phyloP scores from a whole-genome alignment of 2,797 vertebrate genomes.

The Gorsachius magnificus region DNA sequence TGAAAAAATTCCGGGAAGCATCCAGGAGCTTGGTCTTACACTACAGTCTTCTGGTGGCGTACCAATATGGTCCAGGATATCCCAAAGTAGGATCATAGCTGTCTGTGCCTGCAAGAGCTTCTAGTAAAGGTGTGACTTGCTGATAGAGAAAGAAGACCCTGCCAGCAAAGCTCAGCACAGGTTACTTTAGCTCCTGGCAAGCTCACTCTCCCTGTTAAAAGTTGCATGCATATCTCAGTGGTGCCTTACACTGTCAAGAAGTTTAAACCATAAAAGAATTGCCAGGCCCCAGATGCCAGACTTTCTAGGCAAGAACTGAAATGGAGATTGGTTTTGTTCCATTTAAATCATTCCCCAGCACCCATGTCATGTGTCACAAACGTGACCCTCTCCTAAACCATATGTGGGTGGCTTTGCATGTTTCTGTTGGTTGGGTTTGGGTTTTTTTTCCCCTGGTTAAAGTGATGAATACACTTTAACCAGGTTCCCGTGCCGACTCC shows the following conservation, averaged over 20 bases:
- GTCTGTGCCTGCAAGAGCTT: background rate
- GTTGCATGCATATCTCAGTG: background rate
- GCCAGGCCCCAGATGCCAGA: background rate
- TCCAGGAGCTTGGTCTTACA: background rate
- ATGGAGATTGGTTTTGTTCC: background rate
- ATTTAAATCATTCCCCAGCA: background rate
- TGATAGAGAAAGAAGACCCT: background rate
- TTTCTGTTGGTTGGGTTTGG: background rate
- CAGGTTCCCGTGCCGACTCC: background rate
- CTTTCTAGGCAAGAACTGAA: background rate
- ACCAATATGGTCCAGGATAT: background rate
- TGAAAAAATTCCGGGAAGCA: background rate
- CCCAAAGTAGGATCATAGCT: background rate
- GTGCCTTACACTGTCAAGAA: background rate
- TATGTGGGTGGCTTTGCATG: background rate
- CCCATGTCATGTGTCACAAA: background rate
- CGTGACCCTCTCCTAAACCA: background rate
- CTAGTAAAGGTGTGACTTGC: background rate
- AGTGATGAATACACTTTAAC: background rate
- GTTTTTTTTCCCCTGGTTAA: rapidly evolving
- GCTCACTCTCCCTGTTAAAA: background rate
- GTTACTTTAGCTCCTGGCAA: background rate
- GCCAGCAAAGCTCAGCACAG: background rate
- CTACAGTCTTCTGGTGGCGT: background rate
- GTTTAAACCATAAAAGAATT: background rate